phyloP scores from a whole-genome alignment of 2,113 vertebrate genomes.

The Pomatorhinus ruficollis region DNA sequence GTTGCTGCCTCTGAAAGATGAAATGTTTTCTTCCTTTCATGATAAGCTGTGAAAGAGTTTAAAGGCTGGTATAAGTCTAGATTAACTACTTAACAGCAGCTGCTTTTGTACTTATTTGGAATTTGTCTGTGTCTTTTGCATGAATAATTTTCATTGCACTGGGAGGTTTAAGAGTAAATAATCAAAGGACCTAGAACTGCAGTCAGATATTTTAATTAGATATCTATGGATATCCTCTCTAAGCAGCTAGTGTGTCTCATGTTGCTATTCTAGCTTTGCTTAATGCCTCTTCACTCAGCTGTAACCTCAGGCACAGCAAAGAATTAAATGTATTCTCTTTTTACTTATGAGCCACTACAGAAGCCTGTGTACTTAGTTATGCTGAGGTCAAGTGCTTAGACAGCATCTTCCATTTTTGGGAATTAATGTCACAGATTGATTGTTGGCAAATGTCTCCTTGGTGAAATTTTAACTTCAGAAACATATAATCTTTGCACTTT shows the following conservation, averaged over 20 bases:
- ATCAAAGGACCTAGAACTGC: not conserved
- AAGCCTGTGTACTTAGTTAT: not conserved
- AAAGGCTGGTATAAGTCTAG: not conserved
- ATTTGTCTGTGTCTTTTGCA: not conserved
- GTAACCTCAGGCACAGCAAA: not conserved
- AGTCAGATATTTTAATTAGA: not conserved
- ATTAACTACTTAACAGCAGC: not conserved
- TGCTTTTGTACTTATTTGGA: not conserved
- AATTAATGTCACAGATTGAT: not conserved
- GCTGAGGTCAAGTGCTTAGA: not conserved
- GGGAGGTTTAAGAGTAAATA: not conserved
- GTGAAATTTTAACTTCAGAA: not conserved
- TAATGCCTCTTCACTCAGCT: not conserved
- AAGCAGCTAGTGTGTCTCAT: not conserved
- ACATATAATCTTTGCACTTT: not conserved
- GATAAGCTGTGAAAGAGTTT: not conserved
- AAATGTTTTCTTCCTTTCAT: constrained; percentile 13
- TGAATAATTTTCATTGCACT: not conserved
- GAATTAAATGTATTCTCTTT: not conserved
- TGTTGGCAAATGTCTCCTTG: not conserved
- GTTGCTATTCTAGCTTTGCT: not conserved
- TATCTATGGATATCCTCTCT: not conserved
- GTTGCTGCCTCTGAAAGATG: constrained; percentile 42
- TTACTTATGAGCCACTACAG: not conserved
- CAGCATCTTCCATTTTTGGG: not conserved